Percentiles rank a stretch among this genome's conserved stretches.
Evolutionary conservation across 2,113 vertebrate species (phyloP).

Genomic region (Sphaerodactylus townsendi): DNA sequence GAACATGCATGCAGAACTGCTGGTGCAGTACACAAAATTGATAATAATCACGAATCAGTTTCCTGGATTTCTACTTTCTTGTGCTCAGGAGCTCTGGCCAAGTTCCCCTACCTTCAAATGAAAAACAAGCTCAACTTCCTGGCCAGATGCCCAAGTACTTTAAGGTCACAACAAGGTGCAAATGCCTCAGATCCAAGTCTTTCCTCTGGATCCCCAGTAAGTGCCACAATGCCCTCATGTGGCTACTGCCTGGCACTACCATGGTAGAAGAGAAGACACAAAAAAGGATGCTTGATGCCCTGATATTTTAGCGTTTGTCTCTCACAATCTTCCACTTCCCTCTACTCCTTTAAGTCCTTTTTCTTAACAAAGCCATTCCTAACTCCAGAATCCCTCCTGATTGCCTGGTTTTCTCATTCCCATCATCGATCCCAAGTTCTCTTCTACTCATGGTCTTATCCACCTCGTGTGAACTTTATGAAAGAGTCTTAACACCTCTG

Average conservation of each 20-base stretch:
- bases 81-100: neutral
- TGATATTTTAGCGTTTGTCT: too few species aligned
- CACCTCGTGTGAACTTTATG: neutral
- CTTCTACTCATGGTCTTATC: too few species aligned
- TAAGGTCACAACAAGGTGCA: fast-evolving
- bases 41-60: neutral
- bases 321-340: neutral
- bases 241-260: constrained; percentile 16
- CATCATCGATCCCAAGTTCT: neutral
- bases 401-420: too few species aligned
- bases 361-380: neutral
- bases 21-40: neutral
- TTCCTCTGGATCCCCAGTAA: neutral
- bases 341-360: neutral
- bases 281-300: too few species aligned
- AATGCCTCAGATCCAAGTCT: neutral
- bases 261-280: neutral
- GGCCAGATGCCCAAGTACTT: fast-evolving
- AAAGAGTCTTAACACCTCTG: neutral
- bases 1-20: neutral
- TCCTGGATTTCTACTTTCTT: neutral
- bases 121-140: neutral
- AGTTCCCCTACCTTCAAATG: neutral
- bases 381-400: too few species aligned
- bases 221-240: constrained; percentile 55